Conservation (phyloP, 1,140 invertebrate species). For the Rhyzopertha dominica region DNA sequence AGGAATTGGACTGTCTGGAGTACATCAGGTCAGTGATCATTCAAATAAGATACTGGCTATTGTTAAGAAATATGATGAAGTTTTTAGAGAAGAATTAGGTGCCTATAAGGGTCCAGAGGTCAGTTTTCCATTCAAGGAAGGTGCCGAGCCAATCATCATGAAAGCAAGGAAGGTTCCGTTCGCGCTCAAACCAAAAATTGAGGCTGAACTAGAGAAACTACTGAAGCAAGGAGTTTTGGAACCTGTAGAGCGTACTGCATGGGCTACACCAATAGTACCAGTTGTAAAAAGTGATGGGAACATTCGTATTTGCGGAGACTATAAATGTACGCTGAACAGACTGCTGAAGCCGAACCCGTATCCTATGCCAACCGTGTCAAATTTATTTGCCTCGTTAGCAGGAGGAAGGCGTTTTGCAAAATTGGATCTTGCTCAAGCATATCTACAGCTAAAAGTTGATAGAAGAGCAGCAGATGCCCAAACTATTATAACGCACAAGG, state of each 20-base stretch:
- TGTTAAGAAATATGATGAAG: too few relatives aligned
- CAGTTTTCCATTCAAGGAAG: conserved; percentile 16
- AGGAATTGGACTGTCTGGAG: not conserved
- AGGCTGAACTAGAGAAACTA: conserved; percentile 44
- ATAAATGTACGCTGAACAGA: conserved; percentile 32
- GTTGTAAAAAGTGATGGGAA: conserved; percentile 46
- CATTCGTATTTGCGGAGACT: conserved; percentile 31
- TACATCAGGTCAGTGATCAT: not conserved
- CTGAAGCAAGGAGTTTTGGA: conserved; percentile 33
- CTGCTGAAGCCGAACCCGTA: conserved; percentile 23
- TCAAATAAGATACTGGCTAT: not conserved
- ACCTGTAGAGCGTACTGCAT: conserved; percentile 34
- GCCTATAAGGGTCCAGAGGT: conserved; percentile 12
- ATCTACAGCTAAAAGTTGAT: conserved; percentile 41
- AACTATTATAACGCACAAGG: conserved; percentile 26
- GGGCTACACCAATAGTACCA: conserved; percentile 47
- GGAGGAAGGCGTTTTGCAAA: conserved; percentile 38
- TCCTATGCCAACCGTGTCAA: conserved; percentile 33
- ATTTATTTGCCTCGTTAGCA: conserved; percentile 35
- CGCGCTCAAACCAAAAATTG: conserved; percentile 41
- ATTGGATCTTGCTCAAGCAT: conserved; percentile 43
- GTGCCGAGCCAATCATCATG: conserved; percentile 31
- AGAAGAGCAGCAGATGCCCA: conserved; percentile 22
- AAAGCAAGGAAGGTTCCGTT: conserved; percentile 39
- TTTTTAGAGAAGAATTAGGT: conserved; percentile 12